Evolutionary conservation across 2,797 vertebrate genomes (phyloP).

Genomic region (Scarus forsteni): DNA sequence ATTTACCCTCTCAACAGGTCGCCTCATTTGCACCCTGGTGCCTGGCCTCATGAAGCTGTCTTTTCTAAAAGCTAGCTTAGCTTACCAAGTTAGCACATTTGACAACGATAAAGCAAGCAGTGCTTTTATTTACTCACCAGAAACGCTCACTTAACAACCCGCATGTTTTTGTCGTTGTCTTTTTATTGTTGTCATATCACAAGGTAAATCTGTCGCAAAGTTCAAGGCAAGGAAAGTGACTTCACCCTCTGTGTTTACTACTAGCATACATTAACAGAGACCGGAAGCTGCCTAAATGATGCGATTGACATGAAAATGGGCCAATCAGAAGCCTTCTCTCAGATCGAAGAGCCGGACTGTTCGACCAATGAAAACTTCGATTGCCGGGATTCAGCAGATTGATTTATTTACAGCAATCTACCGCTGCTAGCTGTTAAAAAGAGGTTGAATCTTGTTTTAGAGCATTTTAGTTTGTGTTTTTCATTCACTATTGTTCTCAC

Average conservation of each 20-base stretch:
- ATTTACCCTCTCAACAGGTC: too few species aligned
- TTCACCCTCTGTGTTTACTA: constrained; percentile 37
- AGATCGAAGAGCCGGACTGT: neutral
- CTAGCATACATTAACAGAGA: neutral
- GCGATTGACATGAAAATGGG: rapidly evolving
- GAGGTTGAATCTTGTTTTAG: too few species aligned
- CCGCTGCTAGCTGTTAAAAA: too few species aligned
- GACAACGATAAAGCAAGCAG: neutral
- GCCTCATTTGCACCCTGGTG: too few species aligned
- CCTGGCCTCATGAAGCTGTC: too few species aligned
- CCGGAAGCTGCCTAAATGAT: neutral
- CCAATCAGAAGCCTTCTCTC: constrained; percentile 50
- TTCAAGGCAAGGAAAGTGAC: constrained; percentile 30
- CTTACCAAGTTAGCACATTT: constrained; percentile 15
- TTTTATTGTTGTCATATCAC: neutral
- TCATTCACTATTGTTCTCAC: too few species aligned
- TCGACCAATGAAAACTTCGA: too few species aligned
- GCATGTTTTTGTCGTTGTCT: neutral
- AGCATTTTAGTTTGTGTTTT: too few species aligned
- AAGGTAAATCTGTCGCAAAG: neutral
- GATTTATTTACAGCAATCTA: too few species aligned
- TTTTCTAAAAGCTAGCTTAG: constrained; percentile 27
- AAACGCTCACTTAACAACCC: constrained; percentile 10
- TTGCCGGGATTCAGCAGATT: too few species aligned
- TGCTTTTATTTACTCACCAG: constrained; percentile 35